A percentile compares a stretch with the other conserved stretches of the same genome.
These are phyloP conservation scores for Drosophila borealis DNA, from an alignment of 2,888 invertebrate species.

Conservation along the genomic window DNA sequence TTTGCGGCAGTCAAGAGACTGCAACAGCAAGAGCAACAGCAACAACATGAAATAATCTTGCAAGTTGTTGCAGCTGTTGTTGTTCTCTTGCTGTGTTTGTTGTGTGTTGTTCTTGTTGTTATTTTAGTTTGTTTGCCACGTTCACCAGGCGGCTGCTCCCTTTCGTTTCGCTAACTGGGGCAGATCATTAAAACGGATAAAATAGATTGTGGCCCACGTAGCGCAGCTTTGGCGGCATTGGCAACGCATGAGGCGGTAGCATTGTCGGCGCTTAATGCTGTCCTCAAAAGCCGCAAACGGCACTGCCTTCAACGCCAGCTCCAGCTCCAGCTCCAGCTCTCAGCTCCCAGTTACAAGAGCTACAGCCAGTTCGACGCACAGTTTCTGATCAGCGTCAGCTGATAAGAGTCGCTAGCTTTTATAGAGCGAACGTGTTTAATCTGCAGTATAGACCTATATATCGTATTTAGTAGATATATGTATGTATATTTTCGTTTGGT, in stretches of 20 bases:
- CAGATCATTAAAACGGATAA: constrained; percentile 81
- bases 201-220: constrained; percentile 77
- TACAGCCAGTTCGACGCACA: constrained; percentile 55
- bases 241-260: constrained; percentile 53
- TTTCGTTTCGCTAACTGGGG: constrained; percentile 79
- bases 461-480: constrained; percentile 6
- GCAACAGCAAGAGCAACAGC: constrained; percentile 35
- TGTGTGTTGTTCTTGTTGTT: constrained; percentile 32
- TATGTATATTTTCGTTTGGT: constrained; percentile 32
- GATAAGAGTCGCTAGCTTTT: constrained; percentile 64
- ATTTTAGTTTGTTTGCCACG: constrained; percentile 55
- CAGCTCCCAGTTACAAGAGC: constrained; percentile 21
- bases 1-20: constrained; percentile 44
- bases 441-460: constrained; percentile 33
- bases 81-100: constrained; percentile 8
- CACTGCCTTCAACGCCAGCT: constrained; percentile 48
- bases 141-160: constrained; percentile 68
- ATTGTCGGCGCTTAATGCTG: constrained; percentile 75
- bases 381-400: constrained; percentile 72
- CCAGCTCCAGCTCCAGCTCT: constrained; percentile 22
- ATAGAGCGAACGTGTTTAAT: constrained; percentile 51
- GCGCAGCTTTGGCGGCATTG: constrained; percentile 32
- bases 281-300: constrained; percentile 74
- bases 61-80: constrained; percentile 44
- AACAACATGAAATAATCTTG: constrained; percentile 33